Percentiles rank a stretch among this genome's conserved stretches.
Evolutionary conservation across 2,113 vertebrate genomes (phyloP).

Genomic region (Craseonycteris thonglongyai): DNA sequence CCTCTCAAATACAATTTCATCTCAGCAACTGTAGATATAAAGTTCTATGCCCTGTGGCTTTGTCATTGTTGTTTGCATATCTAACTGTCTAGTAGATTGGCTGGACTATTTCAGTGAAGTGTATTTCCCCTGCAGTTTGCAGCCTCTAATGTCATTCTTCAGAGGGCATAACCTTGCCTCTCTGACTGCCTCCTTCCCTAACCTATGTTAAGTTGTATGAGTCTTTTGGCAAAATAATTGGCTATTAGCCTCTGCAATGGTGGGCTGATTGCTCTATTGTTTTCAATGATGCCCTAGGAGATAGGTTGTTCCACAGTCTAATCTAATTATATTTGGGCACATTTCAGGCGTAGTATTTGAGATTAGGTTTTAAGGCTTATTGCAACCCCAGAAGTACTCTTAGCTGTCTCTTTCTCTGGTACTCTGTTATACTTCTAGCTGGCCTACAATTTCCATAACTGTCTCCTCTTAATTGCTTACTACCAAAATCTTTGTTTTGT

Average conservation of each 20-base stretch:
- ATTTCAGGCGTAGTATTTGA: background rate
- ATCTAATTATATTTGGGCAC: background rate
- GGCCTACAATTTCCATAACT: background rate
- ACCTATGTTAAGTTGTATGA: background rate
- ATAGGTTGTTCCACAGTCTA: background rate
- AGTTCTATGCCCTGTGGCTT: no score
- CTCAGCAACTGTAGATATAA: background rate
- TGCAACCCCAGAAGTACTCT: background rate
- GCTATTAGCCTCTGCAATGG: background rate
- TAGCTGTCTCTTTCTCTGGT: background rate
- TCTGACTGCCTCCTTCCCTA: background rate
- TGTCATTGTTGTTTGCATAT: background rate
- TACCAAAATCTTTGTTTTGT: background rate
- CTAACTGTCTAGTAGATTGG: background rate
- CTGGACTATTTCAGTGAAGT: background rate
- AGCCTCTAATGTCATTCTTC: background rate
- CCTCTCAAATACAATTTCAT: background rate
- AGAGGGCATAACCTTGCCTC: background rate
- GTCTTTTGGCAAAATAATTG: background rate
- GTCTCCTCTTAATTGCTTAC: background rate
- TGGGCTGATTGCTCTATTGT: background rate
- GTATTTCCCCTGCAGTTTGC: background rate
- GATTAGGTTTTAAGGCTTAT: background rate
- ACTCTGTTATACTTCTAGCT: background rate
- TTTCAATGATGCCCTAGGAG: background rate